Evolutionary conservation across 2,113 vertebrate genomes (phyloP).

Genomic region (Rhinoderma darwinii): DNA sequence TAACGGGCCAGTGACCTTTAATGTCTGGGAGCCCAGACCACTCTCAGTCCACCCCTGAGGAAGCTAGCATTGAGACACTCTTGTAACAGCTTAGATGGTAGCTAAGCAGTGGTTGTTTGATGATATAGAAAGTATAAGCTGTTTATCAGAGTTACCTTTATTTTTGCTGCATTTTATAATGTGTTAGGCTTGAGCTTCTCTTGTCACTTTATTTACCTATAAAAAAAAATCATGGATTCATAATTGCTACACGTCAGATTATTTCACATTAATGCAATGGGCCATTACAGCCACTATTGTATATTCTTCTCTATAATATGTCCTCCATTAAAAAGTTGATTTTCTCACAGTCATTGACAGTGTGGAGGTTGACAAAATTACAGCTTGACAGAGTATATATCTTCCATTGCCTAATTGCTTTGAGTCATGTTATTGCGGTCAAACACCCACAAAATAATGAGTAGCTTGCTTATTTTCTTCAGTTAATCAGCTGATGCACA

Average conservation of each 20-base stretch:
- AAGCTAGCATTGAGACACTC: no score
- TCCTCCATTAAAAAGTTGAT: neutral
- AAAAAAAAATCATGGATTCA: neutral
- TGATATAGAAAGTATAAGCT: no score
- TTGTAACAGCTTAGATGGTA: no score
- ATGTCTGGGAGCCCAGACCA: no score
- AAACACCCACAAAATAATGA: slow-evolving; percentile 30
- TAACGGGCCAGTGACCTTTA: no score
- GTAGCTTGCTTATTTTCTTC: neutral
- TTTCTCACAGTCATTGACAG: slow-evolving; percentile 30
- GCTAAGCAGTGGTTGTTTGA: no score
- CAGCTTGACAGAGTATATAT: slow-evolving; percentile 18
- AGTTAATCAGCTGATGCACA: neutral
- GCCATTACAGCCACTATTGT: neutral
- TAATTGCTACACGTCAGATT: neutral
- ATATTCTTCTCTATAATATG: neutral
- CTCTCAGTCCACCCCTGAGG: no score
- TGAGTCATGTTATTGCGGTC: slow-evolving; percentile 18
- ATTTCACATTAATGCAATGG: neutral
- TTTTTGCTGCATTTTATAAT: neutral
- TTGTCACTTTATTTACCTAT: neutral
- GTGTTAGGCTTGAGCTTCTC: neutral
- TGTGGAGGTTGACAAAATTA: slow-evolving; percentile 31
- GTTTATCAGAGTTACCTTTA: no score
- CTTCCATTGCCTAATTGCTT: slow-evolving; percentile 41